phyloP scores from a whole-genome alignment of 2,888 invertebrate species.

The Tetragonula carbonaria region DNA sequence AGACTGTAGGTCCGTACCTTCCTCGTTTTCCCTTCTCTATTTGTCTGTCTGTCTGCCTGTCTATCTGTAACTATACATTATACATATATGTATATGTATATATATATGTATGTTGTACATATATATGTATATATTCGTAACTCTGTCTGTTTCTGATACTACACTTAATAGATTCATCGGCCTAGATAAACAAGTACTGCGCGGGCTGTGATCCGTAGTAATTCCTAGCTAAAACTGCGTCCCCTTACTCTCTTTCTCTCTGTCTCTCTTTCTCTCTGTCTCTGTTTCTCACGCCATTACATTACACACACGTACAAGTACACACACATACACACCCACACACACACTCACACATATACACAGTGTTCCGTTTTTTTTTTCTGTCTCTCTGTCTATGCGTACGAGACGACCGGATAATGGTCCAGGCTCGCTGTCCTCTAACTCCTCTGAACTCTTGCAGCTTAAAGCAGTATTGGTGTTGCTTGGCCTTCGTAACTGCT shows the following conservation, averaged over 20 bases:
- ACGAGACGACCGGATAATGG: constrained; percentile 58
- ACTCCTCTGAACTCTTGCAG: constrained; percentile 75
- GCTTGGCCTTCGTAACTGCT: constrained; percentile 81
- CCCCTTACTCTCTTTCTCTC: constrained; percentile 48
- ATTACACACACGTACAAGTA: not conserved
- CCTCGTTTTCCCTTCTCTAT: constrained; percentile 79
- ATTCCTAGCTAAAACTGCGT: constrained; percentile 68
- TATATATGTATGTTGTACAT: constrained; percentile 23
- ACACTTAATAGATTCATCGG: constrained; percentile 71
- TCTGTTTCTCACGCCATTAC: constrained; percentile 22
- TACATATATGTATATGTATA: constrained; percentile 17
- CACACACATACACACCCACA: constrained; percentile 21
- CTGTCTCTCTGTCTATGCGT: constrained; percentile 61
- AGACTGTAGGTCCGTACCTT: constrained; percentile 83
- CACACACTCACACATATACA: constrained; percentile 27
- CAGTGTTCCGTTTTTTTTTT: constrained; percentile 36
- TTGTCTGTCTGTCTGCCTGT: constrained; percentile 78
- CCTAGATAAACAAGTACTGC: constrained; percentile 67
- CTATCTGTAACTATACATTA: constrained; percentile 63
- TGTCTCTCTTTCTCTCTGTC: constrained; percentile 42
- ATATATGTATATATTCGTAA: constrained; percentile 65
- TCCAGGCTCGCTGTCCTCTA: constrained; percentile 68
- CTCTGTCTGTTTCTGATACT: constrained; percentile 74
- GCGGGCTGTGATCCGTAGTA: constrained; percentile 68
- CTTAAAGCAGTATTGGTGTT: constrained; percentile 81